Conservation (phyloP, 2,113 vertebrate species). For the Phrynosoma blainvillii region DNA sequence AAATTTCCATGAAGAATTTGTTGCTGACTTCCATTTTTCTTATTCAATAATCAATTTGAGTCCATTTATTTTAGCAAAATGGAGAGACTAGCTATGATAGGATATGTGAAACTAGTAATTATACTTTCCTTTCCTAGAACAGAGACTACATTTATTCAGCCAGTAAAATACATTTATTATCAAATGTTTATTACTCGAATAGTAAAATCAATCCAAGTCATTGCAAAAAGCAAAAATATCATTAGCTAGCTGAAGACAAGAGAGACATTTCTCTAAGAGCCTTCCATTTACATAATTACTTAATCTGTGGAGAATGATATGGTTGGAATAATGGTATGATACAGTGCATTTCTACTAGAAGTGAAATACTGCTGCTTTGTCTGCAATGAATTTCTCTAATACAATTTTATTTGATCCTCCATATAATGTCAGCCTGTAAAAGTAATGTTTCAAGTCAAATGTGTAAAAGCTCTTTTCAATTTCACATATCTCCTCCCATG, state of each 20-base stretch:
- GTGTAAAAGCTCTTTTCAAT: too few relatives aligned
- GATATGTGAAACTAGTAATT: background rate
- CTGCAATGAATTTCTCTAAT: background rate
- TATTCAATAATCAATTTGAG: background rate
- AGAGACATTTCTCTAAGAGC: background rate
- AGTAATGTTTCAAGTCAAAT: background rate
- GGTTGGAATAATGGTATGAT: background rate
- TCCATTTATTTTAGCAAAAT: background rate
- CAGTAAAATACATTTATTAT: background rate
- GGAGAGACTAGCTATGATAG: background rate
- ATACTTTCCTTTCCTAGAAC: background rate
- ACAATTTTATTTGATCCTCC: background rate
- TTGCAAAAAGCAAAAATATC: background rate
- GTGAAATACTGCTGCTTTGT: background rate
- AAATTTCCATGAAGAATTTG: background rate
- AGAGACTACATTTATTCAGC: background rate
- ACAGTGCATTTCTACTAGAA: background rate
- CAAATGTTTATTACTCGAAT: background rate
- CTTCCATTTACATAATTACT: background rate
- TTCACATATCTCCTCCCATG: background rate
- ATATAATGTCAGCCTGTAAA: background rate
- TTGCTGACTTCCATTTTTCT: background rate
- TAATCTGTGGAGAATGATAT: background rate
- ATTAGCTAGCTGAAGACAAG: background rate
- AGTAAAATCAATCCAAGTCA: background rate